Conservation (phyloP, 2,888 invertebrate species). For the Caenorhabditis virilis region DNA sequence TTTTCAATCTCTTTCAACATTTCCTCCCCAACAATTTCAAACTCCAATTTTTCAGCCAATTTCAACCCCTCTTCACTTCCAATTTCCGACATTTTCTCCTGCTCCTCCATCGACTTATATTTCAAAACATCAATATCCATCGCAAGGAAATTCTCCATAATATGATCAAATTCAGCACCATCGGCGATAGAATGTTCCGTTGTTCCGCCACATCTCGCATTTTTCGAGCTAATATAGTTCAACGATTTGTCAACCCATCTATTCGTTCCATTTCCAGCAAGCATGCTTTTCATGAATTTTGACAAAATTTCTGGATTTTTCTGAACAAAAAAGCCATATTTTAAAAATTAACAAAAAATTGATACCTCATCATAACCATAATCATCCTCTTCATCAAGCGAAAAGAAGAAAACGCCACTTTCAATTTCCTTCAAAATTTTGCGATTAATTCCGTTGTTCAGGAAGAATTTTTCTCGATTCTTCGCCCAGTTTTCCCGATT, state of each 20-base stretch:
- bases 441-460: constrained; percentile 48
- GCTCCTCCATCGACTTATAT: constrained; percentile 41
- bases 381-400: constrained; percentile 49
- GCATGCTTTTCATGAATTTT: constrained; percentile 51
- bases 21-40: constrained; percentile 45
- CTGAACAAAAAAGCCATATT: constrained; percentile 10
- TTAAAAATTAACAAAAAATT: neutral
- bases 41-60: constrained; percentile 47
- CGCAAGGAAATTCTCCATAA: constrained; percentile 59
- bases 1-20: constrained; percentile 45
- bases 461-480: constrained; percentile 59
- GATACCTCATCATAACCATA: constrained; percentile 44
- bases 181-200: constrained; percentile 61
- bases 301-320: constrained; percentile 48
- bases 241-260: constrained; percentile 64
- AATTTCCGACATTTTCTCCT: constrained; percentile 28
- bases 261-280: constrained; percentile 58
- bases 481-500: constrained; percentile 48
- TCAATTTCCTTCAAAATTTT: constrained; percentile 56
- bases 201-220: constrained; percentile 58
- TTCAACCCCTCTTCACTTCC: constrained; percentile 29
- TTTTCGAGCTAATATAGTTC: constrained; percentile 56
- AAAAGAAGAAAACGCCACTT: constrained; percentile 51
- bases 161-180: constrained; percentile 63
- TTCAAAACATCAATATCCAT: constrained; percentile 51